Evolutionary conservation across 2,888 invertebrate genomes (phyloP).

Genomic region (Diloba caeruleocephala): DNA sequence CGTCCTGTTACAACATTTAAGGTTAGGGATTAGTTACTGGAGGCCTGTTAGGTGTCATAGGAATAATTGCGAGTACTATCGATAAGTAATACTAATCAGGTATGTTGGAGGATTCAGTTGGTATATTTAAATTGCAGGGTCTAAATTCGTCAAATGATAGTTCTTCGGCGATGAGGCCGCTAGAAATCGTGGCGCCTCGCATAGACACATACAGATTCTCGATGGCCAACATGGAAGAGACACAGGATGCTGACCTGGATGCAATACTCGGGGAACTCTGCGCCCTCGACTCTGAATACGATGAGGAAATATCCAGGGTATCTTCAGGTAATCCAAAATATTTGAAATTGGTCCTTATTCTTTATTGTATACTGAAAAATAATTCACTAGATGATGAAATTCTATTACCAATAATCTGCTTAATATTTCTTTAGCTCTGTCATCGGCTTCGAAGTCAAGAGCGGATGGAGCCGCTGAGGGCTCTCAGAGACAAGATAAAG

Average conservation of each 20-base stretch:
- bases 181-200: constrained; percentile 94
- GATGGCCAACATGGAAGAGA: constrained; percentile 98
- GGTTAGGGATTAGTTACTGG: constrained; percentile 65
- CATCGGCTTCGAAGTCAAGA: constrained; percentile 69
- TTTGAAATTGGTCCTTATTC: no score
- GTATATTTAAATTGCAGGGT: constrained; percentile 89
- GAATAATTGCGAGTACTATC: constrained; percentile 45
- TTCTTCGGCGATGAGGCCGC: constrained; percentile 90
- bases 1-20: constrained; percentile 55
- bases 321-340: constrained; percentile 68
- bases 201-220: constrained; percentile 98
- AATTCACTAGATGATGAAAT: no score
- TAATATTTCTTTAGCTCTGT: constrained; percentile 57
- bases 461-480: constrained; percentile 60
- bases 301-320: constrained; percentile 87
- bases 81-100: constrained; percentile 7
- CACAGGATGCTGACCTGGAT: constrained; percentile 98
- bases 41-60: constrained; percentile 54
- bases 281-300: constrained; percentile 94
- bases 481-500: constrained; percentile 74
- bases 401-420: no score
- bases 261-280: constrained; percentile 98
- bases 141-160: constrained; percentile 88
- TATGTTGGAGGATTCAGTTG: not conserved
- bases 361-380: no score